Evolutionary conservation across 2,113 vertebrate genomes (phyloP).

Genomic region (Leiothrix lutea): DNA sequence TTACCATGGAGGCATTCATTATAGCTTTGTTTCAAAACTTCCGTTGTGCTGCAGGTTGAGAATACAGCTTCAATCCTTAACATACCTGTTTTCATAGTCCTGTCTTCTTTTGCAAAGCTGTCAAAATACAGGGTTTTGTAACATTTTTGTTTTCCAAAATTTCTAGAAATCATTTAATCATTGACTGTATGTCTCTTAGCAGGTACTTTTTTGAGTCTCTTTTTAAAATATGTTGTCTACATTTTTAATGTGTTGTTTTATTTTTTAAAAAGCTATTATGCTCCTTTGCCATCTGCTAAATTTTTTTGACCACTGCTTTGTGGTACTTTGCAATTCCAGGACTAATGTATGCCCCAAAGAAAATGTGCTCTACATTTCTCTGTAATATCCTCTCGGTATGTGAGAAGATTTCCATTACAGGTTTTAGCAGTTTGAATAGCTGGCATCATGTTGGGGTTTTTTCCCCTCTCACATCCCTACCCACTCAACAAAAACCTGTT

Average conservation of each 20-base stretch:
- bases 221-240: not conserved
- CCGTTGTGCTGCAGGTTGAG: too few relatives aligned
- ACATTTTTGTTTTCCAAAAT: not conserved
- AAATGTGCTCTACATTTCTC: not conserved
- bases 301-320: not conserved
- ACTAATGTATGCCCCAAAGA: not conserved
- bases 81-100: not conserved
- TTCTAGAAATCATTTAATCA: not conserved
- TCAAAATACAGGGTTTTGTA: not conserved
- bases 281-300: not conserved
- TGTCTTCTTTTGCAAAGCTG: not conserved
- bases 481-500: not conserved
- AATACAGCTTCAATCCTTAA: not conserved
- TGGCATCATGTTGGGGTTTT: fast-evolving
- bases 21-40: not conserved
- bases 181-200: not conserved
- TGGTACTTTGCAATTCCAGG: not conserved
- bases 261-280: not conserved
- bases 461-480: not conserved
- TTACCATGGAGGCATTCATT: not conserved
- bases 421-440: not conserved
- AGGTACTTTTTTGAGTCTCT: not conserved
- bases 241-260: not conserved
- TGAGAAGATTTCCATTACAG: not conserved
- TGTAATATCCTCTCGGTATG: not conserved